Evolutionary conservation across 1,140 invertebrate genomes (phyloP), one percentile per base, ranked within the genome.

Genomic region (Physella acuta): DNA sequence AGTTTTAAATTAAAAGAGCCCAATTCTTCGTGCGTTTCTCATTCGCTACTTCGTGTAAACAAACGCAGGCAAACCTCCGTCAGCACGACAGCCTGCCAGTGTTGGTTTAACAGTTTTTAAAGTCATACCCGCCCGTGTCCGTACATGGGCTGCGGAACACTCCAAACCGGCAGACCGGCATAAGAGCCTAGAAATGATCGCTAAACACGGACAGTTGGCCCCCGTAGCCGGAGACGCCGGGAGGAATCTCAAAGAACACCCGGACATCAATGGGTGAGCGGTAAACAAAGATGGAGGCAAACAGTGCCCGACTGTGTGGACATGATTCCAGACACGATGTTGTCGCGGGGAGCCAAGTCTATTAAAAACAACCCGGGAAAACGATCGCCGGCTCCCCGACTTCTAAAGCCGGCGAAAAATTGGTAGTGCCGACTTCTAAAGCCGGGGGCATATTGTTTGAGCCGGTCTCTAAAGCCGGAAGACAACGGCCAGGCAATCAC

Each of bases 171-270:
- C 62, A 52, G 52, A 26, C 5, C 24, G 3, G 62, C 31, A 37
- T 33, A 51, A 44, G 36, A 44, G 16, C 28, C n/a, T 30, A n/a
- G 44, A 64, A 64, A 64, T 52, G 62, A 52, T 64, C 26, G 37
- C 62, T 36, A 64, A 64, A 64, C 62, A 64, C 1, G 33, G 49
- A 64, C 62, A 64, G 62, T 64, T 64, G 62, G 62, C 44, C 44
- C 24, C 5, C 2, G 34, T 11, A 11, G 24, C 34, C 3, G 60
- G 14, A 20, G 49, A 52, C 52, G 49, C 39, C 28, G 62, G 26
- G 14, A 64, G 62, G 39, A 52, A 64, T 44, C 20, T 64, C 28
- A 31, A 30, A 51, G 44, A 64, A 37, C 30, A 36, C 37, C 37
- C 33, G 31, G 62, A 28, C 26, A 28, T 14, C 11, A 55, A n/a